phyloP scores from a whole-genome alignment of 2,797 vertebrate species.

The Anabas testudineus region DNA sequence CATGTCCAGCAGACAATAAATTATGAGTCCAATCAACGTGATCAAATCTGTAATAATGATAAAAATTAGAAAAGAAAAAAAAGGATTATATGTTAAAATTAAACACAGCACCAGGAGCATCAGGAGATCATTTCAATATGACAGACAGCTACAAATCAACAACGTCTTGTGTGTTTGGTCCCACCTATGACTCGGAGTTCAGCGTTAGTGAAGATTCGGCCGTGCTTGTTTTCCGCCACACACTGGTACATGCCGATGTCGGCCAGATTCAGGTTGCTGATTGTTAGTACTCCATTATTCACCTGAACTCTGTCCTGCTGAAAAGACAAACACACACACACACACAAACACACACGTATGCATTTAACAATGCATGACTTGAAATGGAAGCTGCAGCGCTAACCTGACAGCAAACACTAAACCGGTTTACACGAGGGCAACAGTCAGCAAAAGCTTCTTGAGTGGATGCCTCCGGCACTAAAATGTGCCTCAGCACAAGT shows the following conservation, averaged over 20 bases:
- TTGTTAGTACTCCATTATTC: conserved; percentile 90
- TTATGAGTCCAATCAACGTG: too few species aligned
- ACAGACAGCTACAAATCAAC: not conserved
- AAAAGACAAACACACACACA: conserved; percentile 43
- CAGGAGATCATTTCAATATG: not conserved
- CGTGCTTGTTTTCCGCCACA: conserved; percentile 93
- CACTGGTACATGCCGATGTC: conserved; percentile 98
- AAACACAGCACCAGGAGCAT: too few species aligned
- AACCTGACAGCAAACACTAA: conserved; percentile 32
- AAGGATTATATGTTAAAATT: too few species aligned
- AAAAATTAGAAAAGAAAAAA: too few species aligned
- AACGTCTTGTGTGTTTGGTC: conserved; percentile 26
- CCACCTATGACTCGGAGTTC: conserved; percentile 93
- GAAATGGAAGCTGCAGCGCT: conserved; percentile 15
- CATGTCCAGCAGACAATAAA: too few species aligned
- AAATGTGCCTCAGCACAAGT: not conserved
- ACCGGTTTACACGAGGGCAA: conserved; percentile 42
- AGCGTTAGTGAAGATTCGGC: conserved; percentile 89
- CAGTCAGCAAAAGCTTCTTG: conserved; percentile 36
- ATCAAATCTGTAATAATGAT: not conserved
- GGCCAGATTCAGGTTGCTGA: conserved; percentile 86
- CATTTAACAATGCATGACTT: conserved; percentile 19
- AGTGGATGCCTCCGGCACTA: conserved; percentile 7
- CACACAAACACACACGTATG: conserved; percentile 25
- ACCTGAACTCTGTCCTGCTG: conserved; percentile 91